Conservation (phyloP, 1,140 invertebrate species). For the Triops cancriformis region DNA sequence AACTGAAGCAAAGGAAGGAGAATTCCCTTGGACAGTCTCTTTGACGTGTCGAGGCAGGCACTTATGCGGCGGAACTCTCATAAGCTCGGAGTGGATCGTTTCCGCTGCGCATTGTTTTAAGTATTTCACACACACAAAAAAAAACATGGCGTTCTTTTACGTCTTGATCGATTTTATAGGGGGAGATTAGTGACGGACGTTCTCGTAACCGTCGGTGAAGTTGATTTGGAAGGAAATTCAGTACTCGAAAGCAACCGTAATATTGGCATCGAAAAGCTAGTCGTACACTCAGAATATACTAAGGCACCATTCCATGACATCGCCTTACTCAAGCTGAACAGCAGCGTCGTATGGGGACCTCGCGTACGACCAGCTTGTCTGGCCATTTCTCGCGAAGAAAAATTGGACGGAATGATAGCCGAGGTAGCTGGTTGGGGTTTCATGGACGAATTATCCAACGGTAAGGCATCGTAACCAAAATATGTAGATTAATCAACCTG, state of each 20-base stretch:
- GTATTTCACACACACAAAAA: no score
- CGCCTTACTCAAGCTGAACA: constrained; percentile 15
- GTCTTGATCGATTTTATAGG: background rate
- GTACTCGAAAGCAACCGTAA: constrained; percentile 44
- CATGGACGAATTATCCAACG: background rate
- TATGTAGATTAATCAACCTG: background rate
- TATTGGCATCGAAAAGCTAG: constrained; percentile 49
- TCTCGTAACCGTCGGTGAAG: constrained; percentile 54
- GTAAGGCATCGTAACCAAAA: background rate
- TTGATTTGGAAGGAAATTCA: constrained; percentile 48
- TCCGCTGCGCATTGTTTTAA: constrained; percentile 83
- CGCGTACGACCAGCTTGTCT: constrained; percentile 20
- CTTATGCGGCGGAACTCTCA: constrained; percentile 73
- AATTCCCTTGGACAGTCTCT: constrained; percentile 51
- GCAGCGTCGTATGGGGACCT: constrained; percentile 14
- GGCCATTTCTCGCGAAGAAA: background rate
- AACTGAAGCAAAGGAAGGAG: background rate
- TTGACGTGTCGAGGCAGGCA: constrained; percentile 65
- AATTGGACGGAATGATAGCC: background rate
- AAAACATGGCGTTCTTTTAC: no score
- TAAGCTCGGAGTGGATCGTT: constrained; percentile 62
- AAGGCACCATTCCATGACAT: constrained; percentile 47
- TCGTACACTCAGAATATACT: constrained; percentile 60
- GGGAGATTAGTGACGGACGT: constrained; percentile 39
- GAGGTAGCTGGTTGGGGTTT: constrained; percentile 21